Conservation (phyloP, 2,797 vertebrate genomes). For the Rhabdophis nuchalis region DNA sequence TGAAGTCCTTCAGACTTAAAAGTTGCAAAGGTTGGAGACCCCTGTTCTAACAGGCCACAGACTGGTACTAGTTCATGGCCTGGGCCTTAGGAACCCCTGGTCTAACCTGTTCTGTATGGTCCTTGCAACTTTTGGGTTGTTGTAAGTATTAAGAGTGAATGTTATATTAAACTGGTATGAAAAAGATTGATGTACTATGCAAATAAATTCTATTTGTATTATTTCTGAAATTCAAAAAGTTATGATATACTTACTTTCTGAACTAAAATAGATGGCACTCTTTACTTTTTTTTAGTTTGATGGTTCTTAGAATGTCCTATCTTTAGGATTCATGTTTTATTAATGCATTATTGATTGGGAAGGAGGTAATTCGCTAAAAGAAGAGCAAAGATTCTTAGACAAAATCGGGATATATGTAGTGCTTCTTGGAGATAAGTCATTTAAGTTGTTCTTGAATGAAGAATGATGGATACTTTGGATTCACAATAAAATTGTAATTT, state of each 20-base stretch:
- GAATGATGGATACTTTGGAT: background rate
- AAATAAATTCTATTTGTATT: background rate
- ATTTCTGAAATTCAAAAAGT: background rate
- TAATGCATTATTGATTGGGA: background rate
- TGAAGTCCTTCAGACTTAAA: too few relatives aligned
- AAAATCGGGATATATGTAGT: background rate
- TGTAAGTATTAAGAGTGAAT: background rate
- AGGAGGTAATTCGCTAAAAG: background rate
- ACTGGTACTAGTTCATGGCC: background rate
- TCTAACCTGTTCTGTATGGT: background rate
- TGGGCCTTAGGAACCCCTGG: background rate
- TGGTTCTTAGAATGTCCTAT: background rate
- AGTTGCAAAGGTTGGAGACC: too few relatives aligned
- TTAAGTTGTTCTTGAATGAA: background rate
- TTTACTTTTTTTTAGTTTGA: background rate
- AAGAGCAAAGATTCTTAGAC: background rate
- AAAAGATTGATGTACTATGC: background rate
- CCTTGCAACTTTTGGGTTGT: background rate
- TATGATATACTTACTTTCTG: background rate
- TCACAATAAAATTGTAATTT: background rate
- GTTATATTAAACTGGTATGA: background rate
- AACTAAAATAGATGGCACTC: background rate
- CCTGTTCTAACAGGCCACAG: background rate
- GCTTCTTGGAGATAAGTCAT: background rate
- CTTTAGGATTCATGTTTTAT: background rate